Base-by-base conservation (phyloP, 2,113 vertebrate species). In the Forbesichthys agassizii region DNA sequence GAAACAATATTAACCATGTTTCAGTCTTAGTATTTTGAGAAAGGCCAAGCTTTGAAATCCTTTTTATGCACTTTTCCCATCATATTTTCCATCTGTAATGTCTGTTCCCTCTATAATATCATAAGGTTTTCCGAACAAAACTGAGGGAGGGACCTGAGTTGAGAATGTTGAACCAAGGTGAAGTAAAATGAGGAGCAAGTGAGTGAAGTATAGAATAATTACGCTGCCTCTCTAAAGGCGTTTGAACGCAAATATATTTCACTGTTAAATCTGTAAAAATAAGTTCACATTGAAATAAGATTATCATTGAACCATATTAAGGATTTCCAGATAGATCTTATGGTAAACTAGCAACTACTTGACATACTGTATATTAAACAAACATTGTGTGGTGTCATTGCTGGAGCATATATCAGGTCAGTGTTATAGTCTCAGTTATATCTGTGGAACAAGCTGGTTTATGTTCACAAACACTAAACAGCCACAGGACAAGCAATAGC, bases 141-240 rank as follows among this genome's bases (percentile, higher is more conserved):
- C 68, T 7, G 63, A 61, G 42, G 51, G 74, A 73, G 56, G 52
- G 36, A 52, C 54, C 0, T 5, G 27, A 7, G 53, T 27, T 75
- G 61, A 14, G 0, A 51, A 48, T 68, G 73, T n/a, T 76, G 2
- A 61, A 48, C 66, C 64, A 48, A 82, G 87, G 87, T 83, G 84
- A 70, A 77, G 85, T 78, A 69, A 49, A 51, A 33, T 8, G 51
- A 74, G 11, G 55, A 18, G 3, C 27, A 27, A 27, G 27, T 3
- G 56, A 33, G 56, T 2, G 56, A 58, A 27, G 20, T 12, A 3
- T 9, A 55, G 53, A 55, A 33, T 58, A 27, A 27, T 5, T 58
- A 4, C 18, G 5, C 11, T 58, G 3, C 6, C 11, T 20, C 56
- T 58, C 56, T 58, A 42, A 42, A 42, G 36, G 4, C n/a, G 1